These are phyloP conservation scores for Hirundo rustica DNA, from an alignment of 2,797 vertebrate genomes.

Conservation along the genomic window DNA sequence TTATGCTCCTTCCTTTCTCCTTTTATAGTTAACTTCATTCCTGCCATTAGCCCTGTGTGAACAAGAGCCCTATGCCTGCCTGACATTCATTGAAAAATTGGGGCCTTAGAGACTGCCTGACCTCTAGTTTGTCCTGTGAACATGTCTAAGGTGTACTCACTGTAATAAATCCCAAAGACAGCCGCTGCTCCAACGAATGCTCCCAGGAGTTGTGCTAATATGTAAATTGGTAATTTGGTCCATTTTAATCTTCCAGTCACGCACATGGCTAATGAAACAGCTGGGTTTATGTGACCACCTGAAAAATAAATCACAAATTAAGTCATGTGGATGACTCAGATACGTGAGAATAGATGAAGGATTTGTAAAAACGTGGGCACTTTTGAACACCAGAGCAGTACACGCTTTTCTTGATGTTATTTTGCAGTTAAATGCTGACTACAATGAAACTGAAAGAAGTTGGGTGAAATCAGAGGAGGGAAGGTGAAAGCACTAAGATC, in stretches of 20 bases:
- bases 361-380: not conserved
- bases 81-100: not conserved
- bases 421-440: not conserved
- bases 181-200: conserved; percentile 88
- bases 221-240: conserved; percentile 91
- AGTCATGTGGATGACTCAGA: not conserved
- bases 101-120: conserved; percentile 32
- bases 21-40: not conserved
- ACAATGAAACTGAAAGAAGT: not conserved
- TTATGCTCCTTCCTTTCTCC: not conserved
- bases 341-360: not conserved
- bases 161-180: conserved; percentile 90
- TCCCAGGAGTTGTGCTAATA: conserved; percentile 89
- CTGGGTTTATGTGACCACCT: conserved; percentile 97
- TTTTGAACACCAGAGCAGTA: not conserved
- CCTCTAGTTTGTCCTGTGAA: conserved; percentile 19
- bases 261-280: conserved; percentile 93
- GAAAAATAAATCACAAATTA: conserved; percentile 47
- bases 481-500: not conserved
- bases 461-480: not conserved
- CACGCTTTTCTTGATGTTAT: not conserved
- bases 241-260: conserved; percentile 87
- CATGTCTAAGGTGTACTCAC: conserved; percentile 74
- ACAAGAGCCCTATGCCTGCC: not conserved
- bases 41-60: not conserved